Evolutionary conservation across 37 sponge, comb jelly and placozoan genomes (phyloP).

Genomic region (Ephydatia muelleri): DNA sequence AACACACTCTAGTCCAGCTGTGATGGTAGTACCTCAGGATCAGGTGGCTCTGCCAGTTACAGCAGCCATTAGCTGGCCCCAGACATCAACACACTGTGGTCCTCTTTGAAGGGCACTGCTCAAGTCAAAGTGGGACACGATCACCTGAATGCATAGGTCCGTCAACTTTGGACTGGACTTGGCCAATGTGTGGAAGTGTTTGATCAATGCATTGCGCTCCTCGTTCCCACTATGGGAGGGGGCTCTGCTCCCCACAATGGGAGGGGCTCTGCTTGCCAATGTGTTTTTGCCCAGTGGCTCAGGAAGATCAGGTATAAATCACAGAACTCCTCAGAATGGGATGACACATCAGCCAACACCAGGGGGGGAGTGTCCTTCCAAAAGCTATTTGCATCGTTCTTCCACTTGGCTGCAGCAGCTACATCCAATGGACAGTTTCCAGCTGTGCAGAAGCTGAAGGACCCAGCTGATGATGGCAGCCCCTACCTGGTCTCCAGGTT

Average conservation of each 20-base stretch:
- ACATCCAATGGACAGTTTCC: not conserved
- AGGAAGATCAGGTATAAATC: conserved; percentile 24
- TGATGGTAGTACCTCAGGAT: too few relatives aligned
- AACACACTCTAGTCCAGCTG: not conserved
- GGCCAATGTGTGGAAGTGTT: conserved; percentile 4
- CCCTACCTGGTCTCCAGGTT: not conserved
- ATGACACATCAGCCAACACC: conserved; percentile 26
- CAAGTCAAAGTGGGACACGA: conserved; percentile 4
- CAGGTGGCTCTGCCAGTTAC: not conserved
- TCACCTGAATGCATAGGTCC: conserved; percentile 19
- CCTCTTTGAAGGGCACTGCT: not conserved
- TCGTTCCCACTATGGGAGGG: not conserved
- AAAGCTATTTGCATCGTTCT: not conserved
- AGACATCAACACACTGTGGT: not conserved
- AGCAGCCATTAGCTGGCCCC: not conserved
- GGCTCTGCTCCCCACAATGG: too few relatives aligned
- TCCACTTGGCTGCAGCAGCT: not conserved
- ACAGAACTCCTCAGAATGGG: conserved; percentile 23
- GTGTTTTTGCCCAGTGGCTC: not conserved
- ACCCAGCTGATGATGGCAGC: not conserved
- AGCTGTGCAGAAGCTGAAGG: not conserved
- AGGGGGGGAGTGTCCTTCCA: conserved; percentile 8
- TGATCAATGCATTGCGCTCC: not conserved
- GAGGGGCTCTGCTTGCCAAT: not conserved
- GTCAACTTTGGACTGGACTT: not conserved